Base-by-base conservation (phyloP, 2,888 invertebrate genomes). In the Adelphocoris suturalis region DNA sequence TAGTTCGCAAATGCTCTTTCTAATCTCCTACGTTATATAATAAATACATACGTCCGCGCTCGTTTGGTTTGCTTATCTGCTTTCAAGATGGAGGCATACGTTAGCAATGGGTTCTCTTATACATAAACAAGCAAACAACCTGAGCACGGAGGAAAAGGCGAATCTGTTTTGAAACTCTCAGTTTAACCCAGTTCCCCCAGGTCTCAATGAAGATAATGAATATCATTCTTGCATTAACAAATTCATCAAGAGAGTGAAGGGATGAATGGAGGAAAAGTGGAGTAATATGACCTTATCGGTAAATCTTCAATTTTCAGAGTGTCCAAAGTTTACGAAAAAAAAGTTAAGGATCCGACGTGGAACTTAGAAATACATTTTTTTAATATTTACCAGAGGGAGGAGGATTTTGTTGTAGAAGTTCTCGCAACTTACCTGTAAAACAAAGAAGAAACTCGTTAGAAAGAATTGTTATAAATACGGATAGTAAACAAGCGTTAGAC, bases 221-320 rank as follows among this genome's bases (percentile, higher is more conserved):
- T n/a, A n/a, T 37, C 37, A 37, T 7, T 7, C 7, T 7, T 37
- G 37, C 37, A 37, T 37, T n/a, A n/a, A n/a, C n/a, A n/a, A n/a
- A n/a, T n/a, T n/a, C n/a, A n/a, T n/a, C n/a, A n/a, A 11, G 68
- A 68, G 68, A 68, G 27, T 68, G 68, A 23, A 23, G 11, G 68
- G 9, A 68, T 68, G 13, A 27, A 13, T 19, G 27, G 27, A 23
- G 52, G 13, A 13, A 11, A 52, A 52, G 16, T 5, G 16, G 52
- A 52, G 5, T 14, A 68, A 68, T 27, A 16, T 1, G 78, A 27
- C 47, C 52, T 82, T 82, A 82, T 82, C 82, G 82, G 82, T 19
- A 47, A 82, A 82, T 82, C 82, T 82, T 52, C 52, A 48, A 82
- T 82, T 82, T 82, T 82, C 52, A 19, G 52, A 82, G 55, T 52